Evolutionary conservation across 1,140 invertebrate genomes (phyloP), one percentile per base, ranked within the genome.

Genomic region (Polypedilum vanderplanki): DNA sequence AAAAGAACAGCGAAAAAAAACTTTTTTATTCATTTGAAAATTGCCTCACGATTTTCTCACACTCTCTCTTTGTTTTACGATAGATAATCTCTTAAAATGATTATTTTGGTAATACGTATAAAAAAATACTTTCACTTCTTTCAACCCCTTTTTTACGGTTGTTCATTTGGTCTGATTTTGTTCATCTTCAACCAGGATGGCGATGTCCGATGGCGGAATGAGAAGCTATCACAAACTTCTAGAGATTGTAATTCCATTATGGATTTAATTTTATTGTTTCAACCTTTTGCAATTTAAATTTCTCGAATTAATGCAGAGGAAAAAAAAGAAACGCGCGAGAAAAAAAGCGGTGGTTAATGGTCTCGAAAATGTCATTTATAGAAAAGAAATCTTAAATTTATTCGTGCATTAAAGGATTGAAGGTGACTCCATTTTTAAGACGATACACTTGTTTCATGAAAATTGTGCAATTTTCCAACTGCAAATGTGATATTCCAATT

Each of bases 341-440:
- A 57, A 57, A 70, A 70, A 70, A 70, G 20, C 65, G 65, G 65
- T 70, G 65, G 65, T 70, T 70, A 70, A 70, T 70, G 65, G 65
- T 70, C 65, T 70, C 20, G 65, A 70, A 70, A 70, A 22, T 20
- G 20, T 70, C 9, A 18, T 20, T 20, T 22, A 20, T 18, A 70
- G 17, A 70, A 70, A 57, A 57, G n/a, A 57, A n/a, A 15, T 57
- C 10, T 15, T 3, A 17, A 57, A 57, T 15, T 57, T 57, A 17
- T 57, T 57, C 65, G 65, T 70, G 65, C 65, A 22, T 22, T 70
- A 7, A 70, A 70, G 18, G 65, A 18, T 33, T 33, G 24, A 33
- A 33, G 24, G 24, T 33, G 24, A 33, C 24, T 33, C 24, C 24
- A 33, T 33, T 33, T 5, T 33, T 33, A 33, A 33, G 24, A 5